A percentile compares a stretch with the other conserved stretches of the same genome.
Conservation (phyloP, 2,113 vertebrate species). For the Oreocharis arfaki region DNA sequence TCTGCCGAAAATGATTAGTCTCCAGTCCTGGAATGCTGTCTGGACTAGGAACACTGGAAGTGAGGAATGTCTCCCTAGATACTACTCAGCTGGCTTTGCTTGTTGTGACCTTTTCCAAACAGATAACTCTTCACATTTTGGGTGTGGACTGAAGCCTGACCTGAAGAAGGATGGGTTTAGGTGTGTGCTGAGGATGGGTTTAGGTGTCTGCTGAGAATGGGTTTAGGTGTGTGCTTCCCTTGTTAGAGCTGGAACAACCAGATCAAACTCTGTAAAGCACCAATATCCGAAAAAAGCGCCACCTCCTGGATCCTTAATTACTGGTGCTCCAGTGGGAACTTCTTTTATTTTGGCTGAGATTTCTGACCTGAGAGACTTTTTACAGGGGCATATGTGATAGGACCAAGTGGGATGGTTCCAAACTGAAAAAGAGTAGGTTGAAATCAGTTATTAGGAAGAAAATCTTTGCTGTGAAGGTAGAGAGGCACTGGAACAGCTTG, state of each 20-base stretch:
- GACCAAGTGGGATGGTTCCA: not conserved
- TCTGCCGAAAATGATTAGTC: not conserved
- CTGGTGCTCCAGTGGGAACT: not conserved
- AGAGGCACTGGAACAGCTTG: not conserved
- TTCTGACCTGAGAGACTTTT: not conserved
- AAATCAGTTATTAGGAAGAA: not conserved
- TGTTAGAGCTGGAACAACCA: not conserved
- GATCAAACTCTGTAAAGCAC: not conserved
- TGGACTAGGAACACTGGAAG: not conserved
- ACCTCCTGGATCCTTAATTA: not conserved
- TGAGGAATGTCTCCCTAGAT: not conserved
- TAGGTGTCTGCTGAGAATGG: not conserved
- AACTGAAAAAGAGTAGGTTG: not conserved
- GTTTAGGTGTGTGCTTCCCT: not conserved
- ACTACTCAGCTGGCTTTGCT: not conserved
- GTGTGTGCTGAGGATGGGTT: not conserved
- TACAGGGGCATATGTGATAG: not conserved
- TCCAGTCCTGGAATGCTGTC: not conserved
- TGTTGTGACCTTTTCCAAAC: not conserved
- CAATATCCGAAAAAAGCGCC: not conserved
- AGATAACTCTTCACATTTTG: not conserved
- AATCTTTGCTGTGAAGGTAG: not conserved
- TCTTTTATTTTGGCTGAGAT: not conserved
- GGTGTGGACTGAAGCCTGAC: not conserved
- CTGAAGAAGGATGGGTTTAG: not conserved